Evolutionary conservation across 2,113 vertebrate genomes (phyloP).

Genomic region (Xerus inauris): DNA sequence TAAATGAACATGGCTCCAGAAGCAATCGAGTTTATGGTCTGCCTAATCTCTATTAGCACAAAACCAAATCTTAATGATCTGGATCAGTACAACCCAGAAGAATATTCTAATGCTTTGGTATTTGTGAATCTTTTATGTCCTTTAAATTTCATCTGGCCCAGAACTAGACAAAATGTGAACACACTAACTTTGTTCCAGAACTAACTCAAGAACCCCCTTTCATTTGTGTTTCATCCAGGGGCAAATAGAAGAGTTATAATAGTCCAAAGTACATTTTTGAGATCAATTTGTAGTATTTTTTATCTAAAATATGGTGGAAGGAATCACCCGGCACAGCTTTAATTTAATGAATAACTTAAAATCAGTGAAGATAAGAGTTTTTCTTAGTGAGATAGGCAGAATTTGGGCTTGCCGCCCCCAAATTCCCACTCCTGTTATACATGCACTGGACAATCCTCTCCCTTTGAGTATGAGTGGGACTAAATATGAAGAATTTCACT

Average conservation of each 20-base stretch:
- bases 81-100: not conserved
- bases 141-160: not conserved
- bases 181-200: not conserved
- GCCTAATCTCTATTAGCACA: not conserved
- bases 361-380: not conserved
- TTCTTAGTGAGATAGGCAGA: not conserved
- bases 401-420: too few species aligned
- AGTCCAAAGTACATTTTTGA: not conserved
- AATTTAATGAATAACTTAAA: not conserved
- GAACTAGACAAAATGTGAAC: not conserved
- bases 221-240: not conserved
- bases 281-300: not conserved
- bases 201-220: not conserved
- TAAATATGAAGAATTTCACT: not conserved
- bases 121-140: not conserved
- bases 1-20: too few species aligned
- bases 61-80: not conserved
- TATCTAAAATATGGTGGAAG: not conserved
- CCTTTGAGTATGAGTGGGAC: too few species aligned
- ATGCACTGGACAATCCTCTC: not conserved
- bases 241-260: not conserved
- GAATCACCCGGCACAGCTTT: not conserved
- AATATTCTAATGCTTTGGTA: not conserved
- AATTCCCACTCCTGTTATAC: accelerated
- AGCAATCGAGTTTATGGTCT: not conserved